Percentiles rank a stretch among this genome's conserved stretches.
Conservation (phyloP, 1,140 invertebrate species). For the Lucilia cuprina region DNA sequence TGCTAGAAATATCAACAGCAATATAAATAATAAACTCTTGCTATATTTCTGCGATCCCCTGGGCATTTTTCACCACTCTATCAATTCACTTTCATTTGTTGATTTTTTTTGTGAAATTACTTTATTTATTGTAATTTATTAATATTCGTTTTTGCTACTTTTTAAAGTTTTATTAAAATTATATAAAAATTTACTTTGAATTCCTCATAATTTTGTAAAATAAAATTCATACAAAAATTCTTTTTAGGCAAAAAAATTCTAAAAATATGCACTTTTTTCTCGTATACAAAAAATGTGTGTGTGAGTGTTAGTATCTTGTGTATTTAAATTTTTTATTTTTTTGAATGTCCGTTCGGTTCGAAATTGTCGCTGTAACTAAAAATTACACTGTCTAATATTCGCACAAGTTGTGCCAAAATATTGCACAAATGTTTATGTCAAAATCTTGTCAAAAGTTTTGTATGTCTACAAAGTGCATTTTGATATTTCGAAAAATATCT, state of each 20-base stretch:
- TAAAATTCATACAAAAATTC: neutral
- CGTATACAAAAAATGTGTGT: neutral
- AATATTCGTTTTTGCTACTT: neutral
- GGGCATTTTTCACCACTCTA: slow-evolving; percentile 10
- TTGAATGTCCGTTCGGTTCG: slow-evolving; percentile 15
- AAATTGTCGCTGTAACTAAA: slow-evolving; percentile 23
- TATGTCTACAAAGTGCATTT: neutral
- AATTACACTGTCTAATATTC: neutral
- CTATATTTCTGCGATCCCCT: slow-evolving; percentile 16
- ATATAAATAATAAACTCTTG: neutral
- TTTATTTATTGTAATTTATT: neutral
- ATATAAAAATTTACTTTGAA: neutral
- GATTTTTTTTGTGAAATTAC: neutral
- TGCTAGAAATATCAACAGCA: slow-evolving; percentile 34
- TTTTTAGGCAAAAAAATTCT: slow-evolving; percentile 25
- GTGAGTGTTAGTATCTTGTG: neutral
- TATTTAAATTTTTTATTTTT: no score
- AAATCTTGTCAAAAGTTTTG: neutral
- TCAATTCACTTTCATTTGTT: slow-evolving; percentile 26
- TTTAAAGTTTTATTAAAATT: neutral
- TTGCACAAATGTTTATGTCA: slow-evolving; percentile 7
- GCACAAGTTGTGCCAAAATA: slow-evolving; percentile 10
- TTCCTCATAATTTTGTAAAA: neutral
- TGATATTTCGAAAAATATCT: neutral
- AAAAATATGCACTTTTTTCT: slow-evolving; percentile 24